These are phyloP conservation scores for Papilio protenor DNA, from an alignment of 2,888 invertebrate genomes.

Conservation along the genomic window DNA sequence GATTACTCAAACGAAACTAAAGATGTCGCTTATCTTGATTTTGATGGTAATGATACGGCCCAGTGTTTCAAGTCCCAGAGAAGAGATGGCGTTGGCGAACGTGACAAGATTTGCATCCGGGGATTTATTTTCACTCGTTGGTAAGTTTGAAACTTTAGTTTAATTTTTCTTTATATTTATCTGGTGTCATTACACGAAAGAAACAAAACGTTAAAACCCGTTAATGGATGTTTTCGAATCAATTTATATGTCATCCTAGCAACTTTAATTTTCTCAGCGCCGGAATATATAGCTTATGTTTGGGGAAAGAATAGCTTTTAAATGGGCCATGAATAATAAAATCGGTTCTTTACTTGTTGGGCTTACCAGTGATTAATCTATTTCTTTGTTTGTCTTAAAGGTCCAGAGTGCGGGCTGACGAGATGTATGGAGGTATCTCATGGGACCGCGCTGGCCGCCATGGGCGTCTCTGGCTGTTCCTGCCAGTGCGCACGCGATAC, in stretches of 20 bases:
- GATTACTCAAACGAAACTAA: conserved; percentile 47
- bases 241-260: too few species aligned
- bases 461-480: conserved; percentile 85
- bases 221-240: too few species aligned
- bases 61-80: conserved; percentile 55
- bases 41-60: conserved; percentile 53
- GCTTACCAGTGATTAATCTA: not conserved
- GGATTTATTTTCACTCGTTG: conserved; percentile 84
- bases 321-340: too few species aligned
- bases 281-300: too few species aligned
- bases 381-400: conserved; percentile 58
- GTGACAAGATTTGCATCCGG: conserved; percentile 85
- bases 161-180: not conserved
- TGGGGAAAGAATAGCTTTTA: too few species aligned
- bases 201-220: too few species aligned
- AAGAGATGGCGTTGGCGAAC: conserved; percentile 77
- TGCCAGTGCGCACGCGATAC: conserved; percentile 86
- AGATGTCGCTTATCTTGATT: conserved; percentile 70
- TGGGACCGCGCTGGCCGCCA: conserved; percentile 83
- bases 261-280: too few species aligned
- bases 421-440: conserved; percentile 88
- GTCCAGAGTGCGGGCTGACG: conserved; percentile 84
- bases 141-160: conserved; percentile 59
- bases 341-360: too few species aligned
- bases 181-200: too few species aligned